Evolutionary conservation across 1,140 invertebrate genomes (phyloP).

Genomic region (Papilio xuthus): DNA sequence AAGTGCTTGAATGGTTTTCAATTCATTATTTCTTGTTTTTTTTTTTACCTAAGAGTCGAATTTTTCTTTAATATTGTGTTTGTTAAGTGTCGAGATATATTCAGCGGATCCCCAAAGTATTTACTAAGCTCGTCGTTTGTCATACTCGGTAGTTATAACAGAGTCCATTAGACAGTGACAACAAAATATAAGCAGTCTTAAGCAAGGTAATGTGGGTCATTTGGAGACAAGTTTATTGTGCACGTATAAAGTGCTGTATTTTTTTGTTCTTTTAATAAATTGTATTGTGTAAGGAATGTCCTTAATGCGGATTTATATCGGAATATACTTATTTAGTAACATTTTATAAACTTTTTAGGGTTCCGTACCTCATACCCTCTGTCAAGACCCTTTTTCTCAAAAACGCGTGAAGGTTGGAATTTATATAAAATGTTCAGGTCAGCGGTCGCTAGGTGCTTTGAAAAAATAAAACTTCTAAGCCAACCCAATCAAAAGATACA

Average conservation of each 20-base stretch:
- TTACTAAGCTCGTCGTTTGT: conserved; percentile 10
- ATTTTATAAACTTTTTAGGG: background rate
- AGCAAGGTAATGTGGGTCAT: conserved; percentile 1
- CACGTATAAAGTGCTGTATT: background rate
- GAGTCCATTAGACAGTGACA: conserved; percentile 8
- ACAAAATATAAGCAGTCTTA: conserved; percentile 24
- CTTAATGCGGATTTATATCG: background rate
- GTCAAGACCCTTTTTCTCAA: too few relatives aligned
- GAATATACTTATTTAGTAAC: background rate
- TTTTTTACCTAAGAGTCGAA: background rate
- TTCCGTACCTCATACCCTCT: too few relatives aligned
- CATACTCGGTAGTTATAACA: conserved; percentile 11
- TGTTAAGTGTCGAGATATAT: background rate
- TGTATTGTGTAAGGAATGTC: background rate
- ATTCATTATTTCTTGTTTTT: background rate
- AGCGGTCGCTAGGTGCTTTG: too few relatives aligned
- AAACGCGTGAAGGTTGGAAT: too few relatives aligned
- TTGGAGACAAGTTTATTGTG: conserved; percentile 13
- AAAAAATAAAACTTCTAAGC: too few relatives aligned
- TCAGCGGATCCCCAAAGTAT: conserved; percentile 8
- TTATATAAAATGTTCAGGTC: too few relatives aligned
- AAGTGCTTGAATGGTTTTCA: too few relatives aligned
- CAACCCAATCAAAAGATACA: too few relatives aligned
- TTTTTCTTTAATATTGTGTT: background rate
- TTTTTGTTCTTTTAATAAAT: background rate